Conservation (phyloP, 2,113 vertebrate species). For the Nycticebus coucang region DNA sequence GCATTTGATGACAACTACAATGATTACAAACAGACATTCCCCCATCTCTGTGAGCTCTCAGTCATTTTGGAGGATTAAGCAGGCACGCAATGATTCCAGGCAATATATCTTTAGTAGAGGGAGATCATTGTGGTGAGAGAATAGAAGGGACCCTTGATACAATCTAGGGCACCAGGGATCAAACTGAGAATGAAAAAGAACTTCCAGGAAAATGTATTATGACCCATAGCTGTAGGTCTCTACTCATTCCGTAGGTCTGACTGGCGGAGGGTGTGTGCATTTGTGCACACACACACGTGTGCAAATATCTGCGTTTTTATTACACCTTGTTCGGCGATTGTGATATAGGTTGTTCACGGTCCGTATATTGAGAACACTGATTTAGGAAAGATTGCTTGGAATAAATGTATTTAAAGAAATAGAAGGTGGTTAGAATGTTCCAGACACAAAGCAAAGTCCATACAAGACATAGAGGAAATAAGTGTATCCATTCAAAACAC, state of each 20-base stretch:
- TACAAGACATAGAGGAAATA: background rate
- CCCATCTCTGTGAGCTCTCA: background rate
- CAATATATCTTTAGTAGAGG: background rate
- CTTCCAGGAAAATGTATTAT: background rate
- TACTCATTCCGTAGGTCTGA: background rate
- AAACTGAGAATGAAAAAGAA: background rate
- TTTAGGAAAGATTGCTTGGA: background rate
- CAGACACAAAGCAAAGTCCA: background rate
- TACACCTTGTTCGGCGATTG: background rate
- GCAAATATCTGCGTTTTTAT: background rate
- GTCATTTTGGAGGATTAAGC: background rate
- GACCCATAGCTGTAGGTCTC: background rate
- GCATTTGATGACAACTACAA: background rate
- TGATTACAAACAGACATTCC: background rate
- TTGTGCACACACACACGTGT: too few relatives aligned
- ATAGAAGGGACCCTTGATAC: background rate
- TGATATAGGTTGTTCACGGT: background rate
- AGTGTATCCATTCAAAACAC: background rate
- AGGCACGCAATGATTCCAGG: background rate
- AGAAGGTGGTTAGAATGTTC: background rate
- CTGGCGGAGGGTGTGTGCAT: background rate
- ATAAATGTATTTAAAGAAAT: background rate
- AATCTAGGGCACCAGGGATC: background rate
- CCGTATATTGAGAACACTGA: background rate
- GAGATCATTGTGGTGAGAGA: fast-evolving